Percentiles rank a stretch among this genome's conserved stretches.
Conservation (phyloP, 2,888 invertebrate genomes). For the Sepiola atlantica region DNA sequence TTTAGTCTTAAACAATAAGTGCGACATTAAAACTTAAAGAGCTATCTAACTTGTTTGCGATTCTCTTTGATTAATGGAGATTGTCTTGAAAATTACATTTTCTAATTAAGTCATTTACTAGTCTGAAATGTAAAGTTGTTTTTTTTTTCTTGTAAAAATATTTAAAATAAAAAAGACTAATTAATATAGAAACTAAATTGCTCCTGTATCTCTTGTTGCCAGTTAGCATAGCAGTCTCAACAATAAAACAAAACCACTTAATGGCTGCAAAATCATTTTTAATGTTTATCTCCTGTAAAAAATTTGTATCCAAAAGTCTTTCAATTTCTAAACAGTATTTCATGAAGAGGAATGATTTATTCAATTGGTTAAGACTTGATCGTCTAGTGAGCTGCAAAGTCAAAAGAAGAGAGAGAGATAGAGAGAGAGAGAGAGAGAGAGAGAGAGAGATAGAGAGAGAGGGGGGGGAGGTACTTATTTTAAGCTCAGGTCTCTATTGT, state of each 20-base stretch:
- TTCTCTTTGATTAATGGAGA: background rate
- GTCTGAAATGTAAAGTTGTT: background rate
- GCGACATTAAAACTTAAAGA: background rate
- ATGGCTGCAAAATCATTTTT: background rate
- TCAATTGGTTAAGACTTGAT: too few relatives aligned
- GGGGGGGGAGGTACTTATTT: too few relatives aligned
- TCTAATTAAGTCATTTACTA: constrained; percentile 32
- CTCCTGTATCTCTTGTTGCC: background rate
- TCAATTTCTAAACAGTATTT: too few relatives aligned
- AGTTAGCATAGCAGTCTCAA: background rate
- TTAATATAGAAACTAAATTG: background rate
- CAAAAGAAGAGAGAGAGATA: too few relatives aligned
- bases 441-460: too few relatives aligned
- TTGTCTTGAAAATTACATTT: background rate
- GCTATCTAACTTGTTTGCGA: background rate
- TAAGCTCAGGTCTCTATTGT: too few relatives aligned
- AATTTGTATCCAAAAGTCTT: background rate
- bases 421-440: too few relatives aligned
- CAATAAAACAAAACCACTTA: background rate
- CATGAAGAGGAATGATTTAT: too few relatives aligned
- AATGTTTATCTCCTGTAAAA: background rate
- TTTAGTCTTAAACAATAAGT: background rate
- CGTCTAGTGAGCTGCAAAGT: too few relatives aligned
- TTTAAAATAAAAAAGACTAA: background rate
- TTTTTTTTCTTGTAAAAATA: background rate